Conservation (phyloP, 1,140 invertebrate species). For the Centruroides vittatus region DNA sequence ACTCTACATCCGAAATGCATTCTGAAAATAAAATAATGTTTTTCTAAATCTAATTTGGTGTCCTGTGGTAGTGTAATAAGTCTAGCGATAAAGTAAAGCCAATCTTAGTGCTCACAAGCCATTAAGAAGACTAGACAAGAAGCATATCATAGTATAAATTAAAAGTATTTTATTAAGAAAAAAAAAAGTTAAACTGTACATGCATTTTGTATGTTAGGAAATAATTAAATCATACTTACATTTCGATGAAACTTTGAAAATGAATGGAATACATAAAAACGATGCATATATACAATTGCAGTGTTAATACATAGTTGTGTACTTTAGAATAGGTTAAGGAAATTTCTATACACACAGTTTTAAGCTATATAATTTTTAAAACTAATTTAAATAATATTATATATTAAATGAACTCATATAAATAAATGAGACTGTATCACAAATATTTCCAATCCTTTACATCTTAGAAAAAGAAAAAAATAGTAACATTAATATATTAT, state of each 20-base stretch:
- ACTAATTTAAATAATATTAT: neutral
- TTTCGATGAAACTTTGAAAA: conserved; percentile 72
- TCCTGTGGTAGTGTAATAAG: too few relatives aligned
- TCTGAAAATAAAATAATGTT: too few relatives aligned
- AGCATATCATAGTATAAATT: too few relatives aligned
- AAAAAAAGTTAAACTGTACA: too few relatives aligned
- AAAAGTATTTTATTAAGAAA: too few relatives aligned
- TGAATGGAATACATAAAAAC: conserved; percentile 91
- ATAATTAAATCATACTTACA: conserved; percentile 27
- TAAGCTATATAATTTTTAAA: neutral
- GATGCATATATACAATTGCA: conserved; percentile 95
- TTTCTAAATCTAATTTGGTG: too few relatives aligned
- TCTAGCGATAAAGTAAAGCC: too few relatives aligned
- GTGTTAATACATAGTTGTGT: conserved; percentile 85
- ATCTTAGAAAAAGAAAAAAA: neutral
- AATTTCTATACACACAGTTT: conserved; percentile 1
- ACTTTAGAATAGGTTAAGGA: conserved; percentile 35
- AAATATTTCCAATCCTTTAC: neutral
- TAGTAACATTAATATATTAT: too few relatives aligned
- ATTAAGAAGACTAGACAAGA: too few relatives aligned
- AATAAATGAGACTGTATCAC: neutral
- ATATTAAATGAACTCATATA: neutral
- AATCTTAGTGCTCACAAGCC: too few relatives aligned
- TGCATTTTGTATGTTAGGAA: too few relatives aligned
- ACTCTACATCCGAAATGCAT: too few relatives aligned